phyloP scores from a whole-genome alignment of 1,140 invertebrate genomes.

The Aphelenchoides fujianensis region DNA sequence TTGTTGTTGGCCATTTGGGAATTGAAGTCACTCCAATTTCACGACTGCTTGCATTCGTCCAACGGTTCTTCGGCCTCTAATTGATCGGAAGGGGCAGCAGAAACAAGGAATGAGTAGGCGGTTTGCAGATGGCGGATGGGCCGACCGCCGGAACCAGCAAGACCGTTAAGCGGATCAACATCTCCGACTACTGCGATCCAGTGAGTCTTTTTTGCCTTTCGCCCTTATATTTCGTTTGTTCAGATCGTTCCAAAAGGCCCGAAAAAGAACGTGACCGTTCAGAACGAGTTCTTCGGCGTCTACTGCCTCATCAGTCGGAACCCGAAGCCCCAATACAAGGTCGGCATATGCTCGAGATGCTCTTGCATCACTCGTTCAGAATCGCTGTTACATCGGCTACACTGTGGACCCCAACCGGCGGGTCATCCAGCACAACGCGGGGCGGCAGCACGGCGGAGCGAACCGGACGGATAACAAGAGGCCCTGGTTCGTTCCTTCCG shows the following conservation, averaged over 20 bases:
- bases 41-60: background rate
- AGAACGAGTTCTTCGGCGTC: constrained; percentile 60
- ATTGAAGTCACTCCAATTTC: background rate
- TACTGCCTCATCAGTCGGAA: constrained; percentile 61
- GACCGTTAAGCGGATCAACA: background rate
- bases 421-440: constrained; percentile 87
- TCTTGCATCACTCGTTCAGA: too few species aligned
- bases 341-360: too few species aligned
- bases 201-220: constrained; percentile 20
- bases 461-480: constrained; percentile 80
- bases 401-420: constrained; percentile 85
- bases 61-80: background rate
- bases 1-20: background rate
- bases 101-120: background rate
- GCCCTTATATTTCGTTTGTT: too few species aligned
- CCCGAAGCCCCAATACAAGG: constrained; percentile 48
- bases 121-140: background rate
- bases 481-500: constrained; percentile 84
- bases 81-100: background rate
- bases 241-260: constrained; percentile 5
- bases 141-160: background rate
- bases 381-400: constrained; percentile 78
- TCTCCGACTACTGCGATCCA: constrained; percentile 36
- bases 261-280: constrained; percentile 33
- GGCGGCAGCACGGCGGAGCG: constrained; percentile 81